Percentiles rank a stretch among this genome's conserved stretches.
Conservation (phyloP, 2,113 vertebrate species). For the Bambusicola thoracicus region DNA sequence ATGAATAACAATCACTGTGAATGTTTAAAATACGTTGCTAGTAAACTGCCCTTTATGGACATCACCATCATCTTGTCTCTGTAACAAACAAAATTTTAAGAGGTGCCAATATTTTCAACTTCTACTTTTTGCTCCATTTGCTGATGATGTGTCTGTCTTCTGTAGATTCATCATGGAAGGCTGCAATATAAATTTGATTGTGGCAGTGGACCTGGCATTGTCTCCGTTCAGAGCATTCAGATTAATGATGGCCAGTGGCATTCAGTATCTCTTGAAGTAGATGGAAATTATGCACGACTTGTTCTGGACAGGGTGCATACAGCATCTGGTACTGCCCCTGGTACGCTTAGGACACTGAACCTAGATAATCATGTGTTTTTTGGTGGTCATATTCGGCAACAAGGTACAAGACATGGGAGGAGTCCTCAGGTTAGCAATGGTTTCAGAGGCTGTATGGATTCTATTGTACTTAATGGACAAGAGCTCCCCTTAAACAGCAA, state of each 20-base stretch:
- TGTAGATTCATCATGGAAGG: constrained; percentile 91
- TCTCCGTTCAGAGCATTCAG: constrained; percentile 93
- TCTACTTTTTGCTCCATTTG: background rate
- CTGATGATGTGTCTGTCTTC: background rate
- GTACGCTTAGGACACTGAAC: constrained; percentile 93
- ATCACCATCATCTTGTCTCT: background rate
- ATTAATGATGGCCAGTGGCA: constrained; percentile 97
- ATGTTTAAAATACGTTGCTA: background rate
- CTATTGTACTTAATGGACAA: constrained; percentile 89
- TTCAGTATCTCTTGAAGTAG: constrained; percentile 89
- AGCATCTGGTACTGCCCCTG: constrained; percentile 92
- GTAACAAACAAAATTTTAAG: background rate
- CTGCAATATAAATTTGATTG: constrained; percentile 98
- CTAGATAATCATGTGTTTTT: constrained; percentile 92
- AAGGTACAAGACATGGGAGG: constrained; percentile 79
- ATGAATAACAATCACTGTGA: background rate
- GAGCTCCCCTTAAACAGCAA: constrained; percentile 90
- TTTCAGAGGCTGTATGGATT: constrained; percentile 93
- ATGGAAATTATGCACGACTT: constrained; percentile 92
- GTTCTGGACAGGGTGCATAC: constrained; percentile 93
- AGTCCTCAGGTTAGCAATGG: constrained; percentile 86
- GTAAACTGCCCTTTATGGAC: background rate
- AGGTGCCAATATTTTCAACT: background rate
- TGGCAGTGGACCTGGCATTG: constrained; percentile 93
- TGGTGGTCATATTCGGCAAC: constrained; percentile 90